Base-by-base conservation (phyloP, 2,888 invertebrate genomes). In the Ischnura elegans region DNA sequence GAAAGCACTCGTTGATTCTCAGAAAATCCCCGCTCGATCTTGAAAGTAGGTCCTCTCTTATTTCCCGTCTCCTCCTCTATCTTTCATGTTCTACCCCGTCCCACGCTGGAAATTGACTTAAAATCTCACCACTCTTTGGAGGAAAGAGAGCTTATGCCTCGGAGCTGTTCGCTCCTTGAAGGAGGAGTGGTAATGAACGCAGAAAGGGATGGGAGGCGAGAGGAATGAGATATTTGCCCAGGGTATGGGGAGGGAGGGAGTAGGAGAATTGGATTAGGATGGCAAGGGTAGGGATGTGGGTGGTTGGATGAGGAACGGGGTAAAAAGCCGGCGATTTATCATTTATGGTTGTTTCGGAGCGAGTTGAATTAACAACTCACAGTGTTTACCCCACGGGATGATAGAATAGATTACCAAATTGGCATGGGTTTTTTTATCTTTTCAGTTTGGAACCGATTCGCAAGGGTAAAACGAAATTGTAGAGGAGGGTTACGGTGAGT, bases 1-100 rank as follows among this genome's bases (percentile, higher is more conserved):
- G 76, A 76, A 76, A 76, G 36, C 76, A 76, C 76, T 76, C 76
- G 36, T 76, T 76, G 76, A 36, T 76, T 76, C 36, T 3, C 36
- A 76, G 76, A 76, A 76, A 76, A 76, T 76, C 36, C 76, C 36
- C 36, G 36, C 36, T 29, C 76, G 76, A 76, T 76, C 76, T 76
- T 13, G 29, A 76, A n/a, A 76, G 36, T 76, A 76, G 76, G 36
- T 13, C 36, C 76, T 76, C 76, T 76, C 51, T 19, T 36, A 76
- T 36, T 76, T 25, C 25, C 21, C 55, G 13, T 3, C 55, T 25
- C 61, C 25, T 25, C 25, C 61, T 76, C 76, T 76, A 36, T 36
- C 36, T 25, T 36, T 36, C 76, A 16, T 25, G 76, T 21, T 21
- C 16, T n/a, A 8, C 21, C 61, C 76, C 36, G 29, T 76, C 36